Percentiles rank a stretch among this genome's conserved stretches.
Evolutionary conservation across 2,888 invertebrate genomes (phyloP).

Genomic region (Diplazon laetatorius): DNA sequence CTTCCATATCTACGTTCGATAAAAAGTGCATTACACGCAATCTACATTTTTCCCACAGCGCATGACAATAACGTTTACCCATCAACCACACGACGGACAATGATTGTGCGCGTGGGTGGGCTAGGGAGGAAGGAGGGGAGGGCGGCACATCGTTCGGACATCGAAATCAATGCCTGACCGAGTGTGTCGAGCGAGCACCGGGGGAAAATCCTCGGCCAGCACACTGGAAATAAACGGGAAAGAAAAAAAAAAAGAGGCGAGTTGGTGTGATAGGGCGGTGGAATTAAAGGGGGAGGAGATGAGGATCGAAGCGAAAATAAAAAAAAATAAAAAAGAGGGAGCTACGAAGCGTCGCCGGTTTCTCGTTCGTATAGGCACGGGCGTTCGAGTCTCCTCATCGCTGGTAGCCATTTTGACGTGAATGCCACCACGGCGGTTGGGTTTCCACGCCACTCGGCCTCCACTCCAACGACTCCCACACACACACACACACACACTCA

Average conservation of each 20-base stretch:
- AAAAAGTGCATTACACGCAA: conserved; percentile 7
- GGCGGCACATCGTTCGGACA: neutral
- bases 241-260: conserved; percentile 16
- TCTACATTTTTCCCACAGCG: neutral
- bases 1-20: conserved; percentile 9
- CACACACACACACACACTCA: too few species aligned
- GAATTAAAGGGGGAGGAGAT: conserved; percentile 29
- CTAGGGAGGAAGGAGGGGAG: neutral
- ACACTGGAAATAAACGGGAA: too few species aligned
- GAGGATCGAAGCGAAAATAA: conserved; percentile 40
- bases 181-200: neutral
- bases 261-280: conserved; percentile 47
- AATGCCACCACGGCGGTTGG: neutral
- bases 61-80: neutral
- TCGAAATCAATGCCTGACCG: conserved; percentile 13
- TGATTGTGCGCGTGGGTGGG: too few species aligned
- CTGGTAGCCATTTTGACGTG: conserved; percentile 61
- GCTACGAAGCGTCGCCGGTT: conserved; percentile 50
- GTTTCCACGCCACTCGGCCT: too few species aligned
- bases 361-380: conserved; percentile 54
- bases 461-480: too few species aligned
- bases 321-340: too few species aligned
- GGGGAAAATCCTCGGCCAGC: conserved; percentile 9
- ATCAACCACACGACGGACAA: too few species aligned
- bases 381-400: conserved; percentile 64